Evolutionary conservation across 2,888 invertebrate genomes (phyloP), one percentile per base, ranked within the genome.

Genomic region (Acleris sparsana): DNA sequence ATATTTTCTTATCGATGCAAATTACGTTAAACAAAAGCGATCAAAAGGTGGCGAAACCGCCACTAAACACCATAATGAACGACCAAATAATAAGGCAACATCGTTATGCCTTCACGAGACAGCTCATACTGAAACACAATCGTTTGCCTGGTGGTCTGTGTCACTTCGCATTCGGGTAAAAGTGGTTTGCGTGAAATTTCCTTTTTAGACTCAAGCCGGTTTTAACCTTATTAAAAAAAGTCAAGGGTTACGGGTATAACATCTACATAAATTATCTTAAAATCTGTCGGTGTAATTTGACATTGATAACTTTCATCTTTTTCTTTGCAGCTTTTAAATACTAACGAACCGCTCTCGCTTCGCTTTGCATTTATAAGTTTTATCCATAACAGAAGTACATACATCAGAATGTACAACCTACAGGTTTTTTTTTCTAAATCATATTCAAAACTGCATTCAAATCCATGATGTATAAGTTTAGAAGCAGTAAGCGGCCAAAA

Each of bases 31-130:
- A 63, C 56, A 56, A 63, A 56, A 56, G 56, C 20, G 39, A 63
- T 56, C 55, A 13, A 16, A 39, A 56, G 51, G 62, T 63, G 62
- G 56, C 55, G 62, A 63, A 56, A 63, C 25, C 22, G 25, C 57
- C 17, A 56, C 56, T 62, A 56, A 56, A 63, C 49, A 39, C 39
- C 29, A 48, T 46, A 63, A 56, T 51, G 62, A 43, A 51, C 18
- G 49, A 33, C 20, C 33, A 13, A 52, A 52, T 52, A 52, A 59
- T 18, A 39, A 62, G 20, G n/a, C 55, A 13, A n/a, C 39, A 49
- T 49, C 48, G 55, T 62, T 49, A 55, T 55, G 48, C 39, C 48
- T 55, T 49, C 13, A 48, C 48, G n/a, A 43, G 57, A 46, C 57
- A 46, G 57, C 20, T 46, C n/a, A 16, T 17, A 17, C 16, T 9